Percentiles rank a stretch among this genome's conserved stretches.
These are phyloP conservation scores for Embiotoca jacksoni DNA, from an alignment of 2,113 vertebrate genomes.

Conservation along the genomic window DNA sequence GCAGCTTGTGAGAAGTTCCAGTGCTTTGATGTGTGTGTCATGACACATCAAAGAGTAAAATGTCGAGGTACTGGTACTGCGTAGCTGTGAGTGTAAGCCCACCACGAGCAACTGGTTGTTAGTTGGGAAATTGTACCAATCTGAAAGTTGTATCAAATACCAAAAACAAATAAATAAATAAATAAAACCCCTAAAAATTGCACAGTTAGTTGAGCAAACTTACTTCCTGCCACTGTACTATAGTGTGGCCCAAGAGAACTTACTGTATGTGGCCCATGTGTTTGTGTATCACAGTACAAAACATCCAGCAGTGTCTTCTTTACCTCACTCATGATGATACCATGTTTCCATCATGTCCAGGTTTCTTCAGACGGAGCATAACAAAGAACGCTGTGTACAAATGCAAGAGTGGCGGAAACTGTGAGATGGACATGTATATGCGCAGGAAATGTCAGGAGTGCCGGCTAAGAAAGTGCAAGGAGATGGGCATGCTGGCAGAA, in stretches of 20 bases:
- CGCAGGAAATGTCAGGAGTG: conserved; percentile 98
- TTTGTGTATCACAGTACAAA: too few relatives aligned
- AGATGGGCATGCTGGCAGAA: conserved; percentile 99
- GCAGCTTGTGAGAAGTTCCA: too few relatives aligned
- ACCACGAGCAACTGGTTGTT: too few relatives aligned
- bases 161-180: too few relatives aligned
- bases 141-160: too few relatives aligned
- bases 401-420: conserved; percentile 97
- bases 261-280: too few relatives aligned
- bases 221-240: too few relatives aligned
- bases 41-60: too few relatives aligned
- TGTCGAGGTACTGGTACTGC: too few relatives aligned
- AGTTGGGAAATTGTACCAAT: too few relatives aligned
- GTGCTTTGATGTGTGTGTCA: too few relatives aligned
- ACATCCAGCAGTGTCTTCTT: background rate
- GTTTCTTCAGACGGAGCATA: conserved; percentile 98
- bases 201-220: background rate
- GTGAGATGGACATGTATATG: conserved; percentile 99
- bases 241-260: background rate
- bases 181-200: background rate
- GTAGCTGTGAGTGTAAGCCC: too few relatives aligned
- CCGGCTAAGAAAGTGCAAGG: conserved; percentile 95
- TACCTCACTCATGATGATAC: background rate
- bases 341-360: conserved; percentile 72
- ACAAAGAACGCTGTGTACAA: conserved; percentile 99